Percentiles rank a stretch among this genome's conserved stretches.
Evolutionary conservation across 2,113 vertebrate species (phyloP).

Genomic region (Tragulus kanchil): DNA sequence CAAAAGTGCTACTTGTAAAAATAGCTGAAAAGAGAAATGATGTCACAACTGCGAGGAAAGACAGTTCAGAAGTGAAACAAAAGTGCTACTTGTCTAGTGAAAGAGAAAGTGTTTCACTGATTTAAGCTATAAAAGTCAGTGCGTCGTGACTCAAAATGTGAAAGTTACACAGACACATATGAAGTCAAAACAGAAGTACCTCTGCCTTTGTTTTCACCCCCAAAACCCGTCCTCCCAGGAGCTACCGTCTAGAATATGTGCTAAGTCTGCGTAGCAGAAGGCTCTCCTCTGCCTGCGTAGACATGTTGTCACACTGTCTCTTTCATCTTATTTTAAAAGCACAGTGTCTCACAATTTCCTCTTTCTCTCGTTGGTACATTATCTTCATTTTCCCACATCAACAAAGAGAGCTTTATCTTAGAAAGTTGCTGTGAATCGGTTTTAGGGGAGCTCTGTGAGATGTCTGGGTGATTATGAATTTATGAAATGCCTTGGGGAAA

Average conservation of each 20-base stretch:
- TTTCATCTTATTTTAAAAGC: neutral
- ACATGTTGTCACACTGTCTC: rapidly evolving
- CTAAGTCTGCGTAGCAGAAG: rapidly evolving
- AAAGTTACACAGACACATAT: rapidly evolving
- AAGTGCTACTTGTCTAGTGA: neutral
- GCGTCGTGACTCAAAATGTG: neutral
- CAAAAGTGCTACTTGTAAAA: no score
- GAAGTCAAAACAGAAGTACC: neutral
- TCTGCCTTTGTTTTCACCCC: neutral
- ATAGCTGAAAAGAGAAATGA: no score
- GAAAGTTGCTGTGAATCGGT: neutral
- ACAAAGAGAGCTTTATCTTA: neutral
- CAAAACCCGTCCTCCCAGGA: no score
- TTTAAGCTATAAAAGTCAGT: neutral
- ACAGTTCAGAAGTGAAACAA: neutral
- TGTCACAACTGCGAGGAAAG: rapidly evolving
- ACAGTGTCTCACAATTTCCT: rapidly evolving
- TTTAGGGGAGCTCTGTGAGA: no score
- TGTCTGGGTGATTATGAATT: neutral
- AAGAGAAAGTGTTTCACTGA: neutral
- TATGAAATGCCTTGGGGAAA: rapidly evolving
- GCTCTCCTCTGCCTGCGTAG: rapidly evolving
- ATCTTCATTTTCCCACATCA: neutral
- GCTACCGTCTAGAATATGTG: rapidly evolving
- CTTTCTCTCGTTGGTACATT: rapidly evolving